Conservation (phyloP, 2,888 invertebrate genomes). For the Terebella lapidaria region DNA sequence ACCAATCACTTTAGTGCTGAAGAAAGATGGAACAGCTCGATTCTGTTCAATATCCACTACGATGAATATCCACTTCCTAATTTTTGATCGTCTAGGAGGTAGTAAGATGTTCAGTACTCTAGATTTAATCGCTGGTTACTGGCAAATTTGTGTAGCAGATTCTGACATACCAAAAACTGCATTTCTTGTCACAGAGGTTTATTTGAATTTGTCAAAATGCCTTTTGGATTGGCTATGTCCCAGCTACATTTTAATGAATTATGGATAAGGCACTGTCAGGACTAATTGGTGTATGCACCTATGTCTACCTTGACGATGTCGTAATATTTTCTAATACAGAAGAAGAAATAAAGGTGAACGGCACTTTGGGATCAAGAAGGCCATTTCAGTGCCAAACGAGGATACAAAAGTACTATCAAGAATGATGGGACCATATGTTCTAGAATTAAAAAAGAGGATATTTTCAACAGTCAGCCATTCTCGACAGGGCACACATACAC, state of each 20-base stretch:
- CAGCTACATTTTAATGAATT: slow-evolving; percentile 6
- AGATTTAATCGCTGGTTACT: slow-evolving; percentile 10
- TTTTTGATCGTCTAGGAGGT: slow-evolving; percentile 11
- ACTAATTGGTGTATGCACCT: not conserved
- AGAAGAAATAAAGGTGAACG: too few relatives aligned
- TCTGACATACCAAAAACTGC: slow-evolving; percentile 7
- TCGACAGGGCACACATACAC: too few relatives aligned
- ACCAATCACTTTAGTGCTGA: slow-evolving; percentile 9
- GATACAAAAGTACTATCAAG: too few relatives aligned
- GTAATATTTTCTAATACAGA: not conserved
- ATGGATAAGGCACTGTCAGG: slow-evolving; percentile 5
- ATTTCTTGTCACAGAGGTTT: slow-evolving; percentile 9
- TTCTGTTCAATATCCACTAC: slow-evolving; percentile 12
- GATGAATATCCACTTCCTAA: slow-evolving; percentile 5
- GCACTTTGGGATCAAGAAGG: too few relatives aligned
- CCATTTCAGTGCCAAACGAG: too few relatives aligned
- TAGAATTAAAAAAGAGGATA: too few relatives aligned
- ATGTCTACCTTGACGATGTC: slow-evolving; percentile 8
- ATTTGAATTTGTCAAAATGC: slow-evolving; percentile 9
- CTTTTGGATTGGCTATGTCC: slow-evolving; percentile 13
- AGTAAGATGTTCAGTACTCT: not conserved
- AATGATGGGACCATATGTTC: too few relatives aligned
- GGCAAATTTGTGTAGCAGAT: slow-evolving; percentile 4
- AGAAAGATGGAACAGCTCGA: slow-evolving; percentile 12
- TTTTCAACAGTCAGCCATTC: too few relatives aligned